phyloP scores from a whole-genome alignment of 2,888 invertebrate genomes.

The Eumacrocentrus americanus region DNA sequence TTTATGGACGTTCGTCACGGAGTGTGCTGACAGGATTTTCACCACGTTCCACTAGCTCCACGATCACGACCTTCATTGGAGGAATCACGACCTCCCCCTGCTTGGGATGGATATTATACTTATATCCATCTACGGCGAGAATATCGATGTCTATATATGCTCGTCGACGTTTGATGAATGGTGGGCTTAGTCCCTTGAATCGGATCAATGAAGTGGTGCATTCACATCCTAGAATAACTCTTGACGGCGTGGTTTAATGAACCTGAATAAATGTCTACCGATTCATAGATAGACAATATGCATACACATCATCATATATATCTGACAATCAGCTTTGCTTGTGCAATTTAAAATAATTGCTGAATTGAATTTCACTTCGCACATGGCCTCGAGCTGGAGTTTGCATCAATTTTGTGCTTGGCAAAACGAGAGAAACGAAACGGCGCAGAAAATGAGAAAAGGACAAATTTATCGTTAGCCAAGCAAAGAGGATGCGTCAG shows the following conservation, averaged over 20 bases:
- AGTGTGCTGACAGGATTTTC: not conserved
- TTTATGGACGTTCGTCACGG: not conserved
- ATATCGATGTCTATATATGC: not conserved
- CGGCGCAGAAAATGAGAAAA: constrained; percentile 17
- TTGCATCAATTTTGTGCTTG: not conserved
- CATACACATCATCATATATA: too few species aligned
- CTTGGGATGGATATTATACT: not conserved
- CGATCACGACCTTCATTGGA: constrained; percentile 6
- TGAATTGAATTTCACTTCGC: not conserved
- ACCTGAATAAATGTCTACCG: not conserved
- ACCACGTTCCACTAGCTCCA: not conserved
- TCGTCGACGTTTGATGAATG: not conserved
- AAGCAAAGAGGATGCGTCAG: constrained; percentile 13
- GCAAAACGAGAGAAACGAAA: constrained; percentile 30
- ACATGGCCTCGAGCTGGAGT: not conserved
- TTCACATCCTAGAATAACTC: not conserved
- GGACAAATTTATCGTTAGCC: constrained; percentile 1
- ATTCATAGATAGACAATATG: too few species aligned
- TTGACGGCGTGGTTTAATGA: not conserved
- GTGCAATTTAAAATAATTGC: not conserved
- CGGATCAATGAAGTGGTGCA: not conserved
- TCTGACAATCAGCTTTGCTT: not conserved
- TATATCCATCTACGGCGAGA: not conserved
- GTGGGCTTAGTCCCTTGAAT: not conserved
- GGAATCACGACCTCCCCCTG: not conserved